phyloP scores from a whole-genome alignment of 2,797 vertebrate genomes.

The Sebastes itinus region DNA sequence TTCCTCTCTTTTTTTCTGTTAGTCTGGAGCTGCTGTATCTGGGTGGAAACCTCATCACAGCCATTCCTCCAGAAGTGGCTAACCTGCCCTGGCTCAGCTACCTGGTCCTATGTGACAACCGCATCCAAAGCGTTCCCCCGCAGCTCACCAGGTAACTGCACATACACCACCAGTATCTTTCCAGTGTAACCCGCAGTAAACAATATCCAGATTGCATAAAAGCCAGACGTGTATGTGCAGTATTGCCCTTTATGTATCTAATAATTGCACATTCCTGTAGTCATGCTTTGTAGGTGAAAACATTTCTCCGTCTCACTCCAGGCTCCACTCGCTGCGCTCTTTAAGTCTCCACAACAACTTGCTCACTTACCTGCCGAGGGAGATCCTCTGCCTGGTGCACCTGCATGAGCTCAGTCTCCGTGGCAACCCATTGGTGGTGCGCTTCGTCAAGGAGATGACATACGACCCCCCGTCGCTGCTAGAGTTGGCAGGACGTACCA shows the following conservation, averaged over 20 bases:
- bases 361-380: conserved; percentile 94
- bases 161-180: background rate
- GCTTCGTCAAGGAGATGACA: conserved; percentile 96
- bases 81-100: conserved; percentile 93
- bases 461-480: conserved; percentile 94
- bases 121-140: conserved; percentile 96
- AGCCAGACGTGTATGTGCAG: background rate
- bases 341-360: conserved; percentile 98
- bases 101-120: conserved; percentile 97
- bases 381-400: conserved; percentile 95
- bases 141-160: conserved; percentile 90
- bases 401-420: conserved; percentile 97
- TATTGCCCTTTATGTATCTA: background rate
- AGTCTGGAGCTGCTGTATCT: conserved; percentile 97
- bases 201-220: background rate
- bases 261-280: background rate
- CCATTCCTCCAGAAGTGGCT: conserved; percentile 94
- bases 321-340: conserved; percentile 93
- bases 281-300: background rate
- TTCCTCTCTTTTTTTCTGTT: conserved; percentile 29
- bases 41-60: conserved; percentile 95
- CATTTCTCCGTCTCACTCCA: conserved; percentile 47
- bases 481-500: conserved; percentile 91
- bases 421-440: conserved; percentile 97
- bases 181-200: background rate